These are phyloP conservation scores for Oncorhynchus kisutch DNA, from an alignment of 2,113 vertebrate genomes.

Conservation along the genomic window DNA sequence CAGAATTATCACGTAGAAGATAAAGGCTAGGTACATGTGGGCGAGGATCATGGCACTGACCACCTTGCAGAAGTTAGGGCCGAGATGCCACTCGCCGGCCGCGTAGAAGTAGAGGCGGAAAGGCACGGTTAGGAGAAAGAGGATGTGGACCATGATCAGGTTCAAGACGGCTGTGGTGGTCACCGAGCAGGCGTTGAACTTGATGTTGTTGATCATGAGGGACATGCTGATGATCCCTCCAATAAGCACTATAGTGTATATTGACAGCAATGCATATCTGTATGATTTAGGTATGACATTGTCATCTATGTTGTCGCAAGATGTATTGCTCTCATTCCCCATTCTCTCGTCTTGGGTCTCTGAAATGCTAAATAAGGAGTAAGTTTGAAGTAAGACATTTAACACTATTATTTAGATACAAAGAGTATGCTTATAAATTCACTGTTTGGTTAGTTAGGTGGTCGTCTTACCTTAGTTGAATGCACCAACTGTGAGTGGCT, in stretches of 20 bases:
- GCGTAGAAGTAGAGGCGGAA: conserved; percentile 78
- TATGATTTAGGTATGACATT: not conserved
- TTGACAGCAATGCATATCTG: conserved; percentile 40
- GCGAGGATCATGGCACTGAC: conserved; percentile 81
- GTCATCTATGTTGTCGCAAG: not conserved
- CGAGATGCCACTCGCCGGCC: conserved; percentile 61
- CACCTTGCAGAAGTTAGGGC: conserved; percentile 65
- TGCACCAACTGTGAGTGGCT: too few species aligned
- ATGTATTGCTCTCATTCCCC: not conserved
- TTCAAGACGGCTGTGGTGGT: conserved; percentile 81
- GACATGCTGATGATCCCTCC: conserved; percentile 67
- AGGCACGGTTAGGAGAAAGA: conserved; percentile 80
- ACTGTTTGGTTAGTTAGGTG: too few species aligned
- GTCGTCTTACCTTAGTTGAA: too few species aligned
- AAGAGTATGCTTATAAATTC: too few species aligned
- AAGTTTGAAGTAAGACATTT: too few species aligned
- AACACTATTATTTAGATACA: too few species aligned
- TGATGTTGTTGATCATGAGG: conserved; percentile 70
- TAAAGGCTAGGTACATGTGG: conserved; percentile 81
- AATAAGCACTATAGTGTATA: conserved; percentile 63
- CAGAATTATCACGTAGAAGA: conserved; percentile 78
- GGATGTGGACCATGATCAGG: conserved; percentile 73
- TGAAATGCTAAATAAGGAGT: not conserved
- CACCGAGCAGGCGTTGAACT: conserved; percentile 77
- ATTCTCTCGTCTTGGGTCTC: not conserved